These are phyloP conservation scores for Drosophila subobscura DNA, from an alignment of 1,140 invertebrate genomes.

Conservation along the genomic window DNA sequence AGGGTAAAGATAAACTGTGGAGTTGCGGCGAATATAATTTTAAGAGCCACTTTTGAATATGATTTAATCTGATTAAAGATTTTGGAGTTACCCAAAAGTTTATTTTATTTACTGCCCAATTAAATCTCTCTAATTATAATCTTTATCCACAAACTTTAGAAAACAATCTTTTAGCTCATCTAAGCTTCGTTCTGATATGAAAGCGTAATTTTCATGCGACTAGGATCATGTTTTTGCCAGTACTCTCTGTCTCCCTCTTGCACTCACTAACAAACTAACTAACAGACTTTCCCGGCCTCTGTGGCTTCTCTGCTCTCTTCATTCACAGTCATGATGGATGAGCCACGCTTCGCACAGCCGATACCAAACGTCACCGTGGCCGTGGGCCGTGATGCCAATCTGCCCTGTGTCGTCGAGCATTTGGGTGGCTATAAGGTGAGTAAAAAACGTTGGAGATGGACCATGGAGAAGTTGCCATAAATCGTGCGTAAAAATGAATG, in stretches of 20 bases:
- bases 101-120: too few relatives aligned
- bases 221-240: not conserved
- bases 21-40: too few relatives aligned
- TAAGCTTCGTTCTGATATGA: not conserved
- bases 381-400: conserved; percentile 92
- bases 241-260: conserved; percentile 2
- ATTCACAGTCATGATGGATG: conserved; percentile 90
- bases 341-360: conserved; percentile 92
- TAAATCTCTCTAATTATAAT: not conserved
- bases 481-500: conserved; percentile 58
- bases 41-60: too few relatives aligned
- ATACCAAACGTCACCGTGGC: conserved; percentile 95
- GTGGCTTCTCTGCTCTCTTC: conserved; percentile 22
- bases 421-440: conserved; percentile 93
- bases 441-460: not conserved
- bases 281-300: conserved; percentile 46
- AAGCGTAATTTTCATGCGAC: not conserved
- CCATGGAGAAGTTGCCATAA: conserved; percentile 42
- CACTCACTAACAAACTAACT: conserved; percentile 76
- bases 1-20: not conserved
- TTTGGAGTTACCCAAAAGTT: too few relatives aligned
- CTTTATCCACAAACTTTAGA: conserved; percentile 9
- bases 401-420: conserved; percentile 95
- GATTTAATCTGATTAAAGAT: too few relatives aligned
- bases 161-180: not conserved